These are phyloP conservation scores for Ganaspis sp. DNA, from an alignment of 1,140 invertebrate genomes.

Conservation along the genomic window DNA sequence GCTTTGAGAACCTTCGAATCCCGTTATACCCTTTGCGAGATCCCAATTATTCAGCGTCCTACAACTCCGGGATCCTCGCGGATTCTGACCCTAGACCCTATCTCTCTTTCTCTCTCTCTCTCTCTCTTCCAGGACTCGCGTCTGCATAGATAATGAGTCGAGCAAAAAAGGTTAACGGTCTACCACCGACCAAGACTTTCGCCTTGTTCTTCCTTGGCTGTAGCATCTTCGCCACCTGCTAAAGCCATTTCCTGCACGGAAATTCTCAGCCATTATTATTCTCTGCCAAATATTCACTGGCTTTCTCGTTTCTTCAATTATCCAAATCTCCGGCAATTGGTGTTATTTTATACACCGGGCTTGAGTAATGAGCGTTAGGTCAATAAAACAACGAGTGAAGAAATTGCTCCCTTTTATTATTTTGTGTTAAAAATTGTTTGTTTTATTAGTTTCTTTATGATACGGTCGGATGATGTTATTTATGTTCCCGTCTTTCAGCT, in stretches of 20 bases:
- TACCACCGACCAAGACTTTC: constrained; percentile 42
- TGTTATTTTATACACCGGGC: neutral
- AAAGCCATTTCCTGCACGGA: constrained; percentile 58
- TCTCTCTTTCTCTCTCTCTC: constrained; percentile 17
- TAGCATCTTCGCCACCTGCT: constrained; percentile 51
- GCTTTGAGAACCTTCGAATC: constrained; percentile 9
- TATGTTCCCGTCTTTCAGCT: no score
- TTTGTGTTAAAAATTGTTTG: no score
- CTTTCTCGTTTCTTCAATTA: neutral
- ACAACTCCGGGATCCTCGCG: constrained; percentile 48
- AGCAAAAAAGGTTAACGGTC: constrained; percentile 29
- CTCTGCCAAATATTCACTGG: constrained; percentile 47
- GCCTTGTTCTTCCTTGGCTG: constrained; percentile 30
- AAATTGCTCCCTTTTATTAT: no score
- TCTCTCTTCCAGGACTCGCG: constrained; percentile 20
- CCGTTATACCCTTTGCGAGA: constrained; percentile 41
- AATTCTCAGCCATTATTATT: constrained; percentile 62
- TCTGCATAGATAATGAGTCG: constrained; percentile 47
- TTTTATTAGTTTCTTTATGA: no score
- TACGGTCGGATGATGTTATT: no score
- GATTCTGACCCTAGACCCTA: constrained; percentile 38
- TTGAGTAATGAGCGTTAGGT: neutral
- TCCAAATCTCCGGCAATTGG: neutral
- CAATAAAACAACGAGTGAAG: neutral
- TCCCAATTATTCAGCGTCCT: constrained; percentile 52